A percentile compares a stretch with the other conserved stretches of the same genome.
Evolutionary conservation across 2,113 vertebrate species (phyloP).

Genomic region (Rhinoptilus africanus): DNA sequence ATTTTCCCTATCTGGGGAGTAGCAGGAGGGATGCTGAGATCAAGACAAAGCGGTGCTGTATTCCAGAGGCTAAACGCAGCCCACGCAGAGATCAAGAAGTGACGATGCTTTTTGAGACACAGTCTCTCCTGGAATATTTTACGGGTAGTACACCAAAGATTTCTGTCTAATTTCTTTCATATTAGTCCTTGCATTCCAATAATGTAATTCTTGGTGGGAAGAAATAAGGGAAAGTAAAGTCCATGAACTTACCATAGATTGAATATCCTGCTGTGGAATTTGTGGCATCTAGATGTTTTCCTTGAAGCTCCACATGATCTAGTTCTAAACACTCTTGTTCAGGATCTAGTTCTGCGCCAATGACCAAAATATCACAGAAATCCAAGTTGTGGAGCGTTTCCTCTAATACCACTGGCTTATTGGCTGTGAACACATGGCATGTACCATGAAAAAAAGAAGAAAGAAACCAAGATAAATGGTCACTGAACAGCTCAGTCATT

Average conservation of each 20-base stretch:
- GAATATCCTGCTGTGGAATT: conserved; percentile 95
- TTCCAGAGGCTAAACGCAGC: not conserved
- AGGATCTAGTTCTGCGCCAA: conserved; percentile 85
- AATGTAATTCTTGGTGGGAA: not conserved
- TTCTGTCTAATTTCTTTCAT: not conserved
- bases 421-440: conserved; percentile 61
- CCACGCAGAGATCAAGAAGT: not conserved
- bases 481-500: not conserved
- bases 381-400: conserved; percentile 94
- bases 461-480: not conserved
- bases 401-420: conserved; percentile 76
- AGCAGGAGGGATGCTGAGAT: not conserved
- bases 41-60: not conserved
- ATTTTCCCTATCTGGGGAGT: not conserved
- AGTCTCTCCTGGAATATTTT: not conserved
- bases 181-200: not conserved
- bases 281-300: conserved; percentile 91
- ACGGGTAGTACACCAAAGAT: not conserved
- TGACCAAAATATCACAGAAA: conserved; percentile 93
- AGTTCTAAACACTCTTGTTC: conserved; percentile 88
- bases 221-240: not conserved
- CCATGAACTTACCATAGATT: conserved; percentile 83
- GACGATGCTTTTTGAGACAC: not conserved
- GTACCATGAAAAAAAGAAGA: not conserved
- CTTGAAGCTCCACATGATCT: conserved; percentile 76